Base-by-base conservation (phyloP, 2,888 invertebrate genomes). In the Apeira syringaria region DNA sequence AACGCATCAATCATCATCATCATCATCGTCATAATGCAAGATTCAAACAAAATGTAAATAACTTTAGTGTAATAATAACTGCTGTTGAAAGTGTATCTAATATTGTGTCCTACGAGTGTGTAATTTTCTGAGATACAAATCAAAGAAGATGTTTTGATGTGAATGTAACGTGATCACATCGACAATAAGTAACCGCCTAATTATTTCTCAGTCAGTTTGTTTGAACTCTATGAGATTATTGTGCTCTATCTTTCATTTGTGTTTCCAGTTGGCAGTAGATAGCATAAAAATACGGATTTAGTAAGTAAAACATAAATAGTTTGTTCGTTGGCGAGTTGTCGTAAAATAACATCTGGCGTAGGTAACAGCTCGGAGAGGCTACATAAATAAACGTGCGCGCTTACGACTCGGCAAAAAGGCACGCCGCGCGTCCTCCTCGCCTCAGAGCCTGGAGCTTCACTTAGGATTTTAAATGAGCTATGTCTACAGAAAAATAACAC, bases 331-430 rank as follows among this genome's bases (percentile, higher is more conserved):
- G 74, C 64, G 66, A 75, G 75, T 72, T 75, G 82, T 83, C 83
- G 80, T 86, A 81, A 85, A 83, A 76, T 75, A 84, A 82, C 87
- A 87, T 87, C 83, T 88, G 86, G 85, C 74, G 80, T 76, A 82
- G 82, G 84, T 78, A 82, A 76, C 69, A 74, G 69, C 80, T 79
- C 80, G 80, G 82, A 79, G 77, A 82, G 80, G 80, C 77, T 82
- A 85, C 83, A 81, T 83, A 87, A 87, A 88, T 86, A 87, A 87
- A 84, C 82, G 76, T 70, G 71, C 74, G 75, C 62, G 64, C 73
- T 67, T 22, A 12, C 20, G 13, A 5, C 29, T 27, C 12, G 8
- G 20, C 5, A n/a, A 5, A 11, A n/a, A 3, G 25, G 5, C 2
- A 5, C 20, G 7, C 20, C 20, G 7, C 20, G 7, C 20, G 7